Conservation (phyloP, 1,140 invertebrate species). For the Carposina sasakii region DNA sequence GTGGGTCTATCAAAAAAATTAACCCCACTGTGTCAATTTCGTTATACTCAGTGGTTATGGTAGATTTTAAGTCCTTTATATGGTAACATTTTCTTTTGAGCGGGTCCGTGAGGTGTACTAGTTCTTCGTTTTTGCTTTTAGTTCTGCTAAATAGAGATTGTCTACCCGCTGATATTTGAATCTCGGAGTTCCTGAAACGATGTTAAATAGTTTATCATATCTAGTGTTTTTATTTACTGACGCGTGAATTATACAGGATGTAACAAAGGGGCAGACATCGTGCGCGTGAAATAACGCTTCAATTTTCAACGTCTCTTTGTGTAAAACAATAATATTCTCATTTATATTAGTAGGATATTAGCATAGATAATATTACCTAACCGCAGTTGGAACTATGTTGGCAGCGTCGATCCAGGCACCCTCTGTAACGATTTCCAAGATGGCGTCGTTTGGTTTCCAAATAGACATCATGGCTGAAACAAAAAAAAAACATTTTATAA, state of each 20-base stretch:
- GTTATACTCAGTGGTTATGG: slow-evolving; percentile 41
- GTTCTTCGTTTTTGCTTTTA: slow-evolving; percentile 31
- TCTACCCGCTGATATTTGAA: slow-evolving; percentile 54
- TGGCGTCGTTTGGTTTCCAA: slow-evolving; percentile 75
- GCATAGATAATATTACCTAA: too few species aligned
- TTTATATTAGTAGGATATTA: too few species aligned
- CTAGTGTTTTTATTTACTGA: too few species aligned
- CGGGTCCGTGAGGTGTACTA: slow-evolving; percentile 21
- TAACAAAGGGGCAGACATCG: too few species aligned
- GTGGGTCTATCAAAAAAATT: slow-evolving; percentile 50
- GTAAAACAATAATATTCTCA: too few species aligned
- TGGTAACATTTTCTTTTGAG: slow-evolving; percentile 38
- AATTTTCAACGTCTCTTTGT: too few species aligned
- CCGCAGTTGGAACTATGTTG: slow-evolving; percentile 53
- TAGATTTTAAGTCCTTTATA: slow-evolving; percentile 41
- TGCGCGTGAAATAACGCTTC: too few species aligned
- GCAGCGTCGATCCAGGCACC: slow-evolving; percentile 60
- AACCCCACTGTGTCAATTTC: slow-evolving; percentile 57
- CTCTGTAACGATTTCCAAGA: slow-evolving; percentile 73
- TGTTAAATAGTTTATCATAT: too few species aligned
- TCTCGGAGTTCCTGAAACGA: slow-evolving; percentile 69
- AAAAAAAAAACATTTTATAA: slow-evolving; percentile 63
- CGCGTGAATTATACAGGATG: too few species aligned
- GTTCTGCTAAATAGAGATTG: slow-evolving; percentile 42
- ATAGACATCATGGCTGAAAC: slow-evolving; percentile 70